Conservation (phyloP, 2,113 vertebrate species). For the Dipodomys stephensi region DNA sequence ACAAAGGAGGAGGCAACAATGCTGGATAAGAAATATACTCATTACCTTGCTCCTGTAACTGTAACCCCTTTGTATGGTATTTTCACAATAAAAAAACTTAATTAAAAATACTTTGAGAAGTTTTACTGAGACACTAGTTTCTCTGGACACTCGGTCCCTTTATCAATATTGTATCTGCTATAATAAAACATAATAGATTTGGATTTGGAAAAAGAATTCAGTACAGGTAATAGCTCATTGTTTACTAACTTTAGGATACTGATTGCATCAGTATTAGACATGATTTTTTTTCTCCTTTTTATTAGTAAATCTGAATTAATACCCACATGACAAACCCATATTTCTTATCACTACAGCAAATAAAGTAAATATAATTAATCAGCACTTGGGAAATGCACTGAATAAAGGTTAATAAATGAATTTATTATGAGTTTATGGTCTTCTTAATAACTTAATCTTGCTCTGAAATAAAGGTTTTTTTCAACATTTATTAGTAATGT, state of each 20-base stretch:
- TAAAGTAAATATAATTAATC: slow-evolving; percentile 51
- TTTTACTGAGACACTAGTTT: neutral
- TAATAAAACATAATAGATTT: neutral
- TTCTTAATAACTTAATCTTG: neutral
- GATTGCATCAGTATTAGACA: neutral
- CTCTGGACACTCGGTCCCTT: neutral
- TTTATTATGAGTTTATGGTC: neutral
- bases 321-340: too few relatives aligned
- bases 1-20: too few relatives aligned
- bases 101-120: slow-evolving; percentile 30
- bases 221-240: neutral
- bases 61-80: too few relatives aligned
- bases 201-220: neutral
- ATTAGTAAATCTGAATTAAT: too few relatives aligned
- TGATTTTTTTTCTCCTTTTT: neutral
- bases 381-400: neutral
- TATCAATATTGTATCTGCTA: neutral
- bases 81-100: too few relatives aligned
- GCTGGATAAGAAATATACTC: too few relatives aligned
- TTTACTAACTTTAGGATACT: neutral
- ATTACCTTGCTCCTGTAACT: too few relatives aligned
- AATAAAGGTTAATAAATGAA: slow-evolving; percentile 6
- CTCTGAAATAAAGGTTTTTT: neutral
- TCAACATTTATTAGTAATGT: neutral
- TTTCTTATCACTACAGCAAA: neutral